A percentile compares a stretch with the other conserved stretches of the same genome.
Evolutionary conservation across 2,888 invertebrate species (phyloP).

Genomic region (Acronicta alni): DNA sequence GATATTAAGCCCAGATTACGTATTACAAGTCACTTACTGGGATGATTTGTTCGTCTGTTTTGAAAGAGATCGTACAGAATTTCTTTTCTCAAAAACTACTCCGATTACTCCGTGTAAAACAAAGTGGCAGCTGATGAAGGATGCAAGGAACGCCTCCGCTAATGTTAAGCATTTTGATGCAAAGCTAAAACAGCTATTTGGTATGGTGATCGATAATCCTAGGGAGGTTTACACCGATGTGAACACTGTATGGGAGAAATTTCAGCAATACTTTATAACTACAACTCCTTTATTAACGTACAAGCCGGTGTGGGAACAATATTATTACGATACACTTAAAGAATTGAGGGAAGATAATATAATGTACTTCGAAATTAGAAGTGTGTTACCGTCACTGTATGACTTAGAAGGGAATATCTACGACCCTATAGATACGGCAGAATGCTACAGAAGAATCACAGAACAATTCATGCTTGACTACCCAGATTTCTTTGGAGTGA

Average conservation of each 20-base stretch:
- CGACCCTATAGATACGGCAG: conserved; percentile 86
- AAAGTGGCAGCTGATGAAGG: conserved; percentile 86
- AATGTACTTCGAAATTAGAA: conserved; percentile 92
- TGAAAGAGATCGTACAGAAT: conserved; percentile 62
- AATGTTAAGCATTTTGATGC: conserved; percentile 87
- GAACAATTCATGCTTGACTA: conserved; percentile 89
- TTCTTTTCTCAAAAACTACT: conserved; percentile 70
- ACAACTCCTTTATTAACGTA: conserved; percentile 88
- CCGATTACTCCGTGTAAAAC: conserved; percentile 66
- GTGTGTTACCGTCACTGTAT: conserved; percentile 90
- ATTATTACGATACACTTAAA: conserved; percentile 90
- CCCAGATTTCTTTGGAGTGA: conserved; percentile 91
- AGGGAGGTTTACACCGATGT: conserved; percentile 84
- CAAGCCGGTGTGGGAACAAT: conserved; percentile 91
- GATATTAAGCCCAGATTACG: conserved; percentile 89
- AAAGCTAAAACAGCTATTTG: conserved; percentile 85
- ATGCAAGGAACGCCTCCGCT: conserved; percentile 81
- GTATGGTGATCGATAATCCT: conserved; percentile 87
- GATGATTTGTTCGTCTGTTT: conserved; percentile 90
- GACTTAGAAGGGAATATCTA: conserved; percentile 90
- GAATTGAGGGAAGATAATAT: conserved; percentile 92
- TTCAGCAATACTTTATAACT: conserved; percentile 87
- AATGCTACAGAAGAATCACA: conserved; percentile 87
- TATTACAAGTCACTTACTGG: conserved; percentile 90
- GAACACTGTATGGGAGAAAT: conserved; percentile 90